A percentile compares a stretch with the other conserved stretches of the same genome.
Evolutionary conservation across 2,113 vertebrate species (phyloP).

Genomic region (Ceuthmochares aereus): DNA sequence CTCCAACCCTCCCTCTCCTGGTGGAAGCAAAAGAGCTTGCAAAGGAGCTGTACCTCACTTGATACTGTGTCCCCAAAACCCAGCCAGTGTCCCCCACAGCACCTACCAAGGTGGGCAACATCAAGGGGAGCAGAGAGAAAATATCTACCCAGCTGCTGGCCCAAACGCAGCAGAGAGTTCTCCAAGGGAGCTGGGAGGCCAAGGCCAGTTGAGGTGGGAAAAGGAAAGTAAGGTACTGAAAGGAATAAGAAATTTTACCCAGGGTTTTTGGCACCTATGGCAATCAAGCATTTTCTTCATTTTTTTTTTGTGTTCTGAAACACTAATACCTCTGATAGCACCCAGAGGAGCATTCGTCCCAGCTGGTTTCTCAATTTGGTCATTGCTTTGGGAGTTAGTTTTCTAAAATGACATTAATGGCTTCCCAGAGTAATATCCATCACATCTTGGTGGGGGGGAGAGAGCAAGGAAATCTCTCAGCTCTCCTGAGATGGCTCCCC

Average conservation of each 20-base stretch:
- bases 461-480: background rate
- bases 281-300: background rate
- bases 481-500: background rate
- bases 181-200: background rate
- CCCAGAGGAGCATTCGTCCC: background rate
- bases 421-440: background rate
- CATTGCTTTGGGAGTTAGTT: background rate
- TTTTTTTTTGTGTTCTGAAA: background rate
- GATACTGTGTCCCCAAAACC: background rate
- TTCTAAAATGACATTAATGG: background rate
- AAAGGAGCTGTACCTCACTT: background rate
- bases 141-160: background rate
- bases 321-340: background rate
- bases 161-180: background rate
- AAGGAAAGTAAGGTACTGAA: background rate
- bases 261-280: background rate
- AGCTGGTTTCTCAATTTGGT: background rate
- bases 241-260: background rate
- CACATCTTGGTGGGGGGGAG: background rate
- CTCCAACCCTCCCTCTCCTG: background rate
- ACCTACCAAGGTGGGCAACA: fast-evolving
- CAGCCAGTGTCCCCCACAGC: fast-evolving
- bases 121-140: background rate
- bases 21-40: background rate
- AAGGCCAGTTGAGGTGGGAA: background rate